Evolutionary conservation across 2,797 vertebrate species (phyloP).

Genomic region (Pterois miles): DNA sequence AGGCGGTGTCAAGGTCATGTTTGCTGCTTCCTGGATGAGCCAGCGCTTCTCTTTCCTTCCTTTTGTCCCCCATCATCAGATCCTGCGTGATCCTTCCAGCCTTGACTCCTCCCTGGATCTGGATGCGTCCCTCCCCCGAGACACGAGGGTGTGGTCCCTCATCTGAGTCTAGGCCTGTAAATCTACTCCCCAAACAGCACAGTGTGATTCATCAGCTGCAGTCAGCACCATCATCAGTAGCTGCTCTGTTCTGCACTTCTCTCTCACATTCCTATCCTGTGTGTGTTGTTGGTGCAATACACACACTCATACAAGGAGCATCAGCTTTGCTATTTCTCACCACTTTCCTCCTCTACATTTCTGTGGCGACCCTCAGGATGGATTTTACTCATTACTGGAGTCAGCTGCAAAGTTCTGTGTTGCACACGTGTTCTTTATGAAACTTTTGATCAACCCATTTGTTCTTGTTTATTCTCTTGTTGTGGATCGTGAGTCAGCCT

Average conservation of each 20-base stretch:
- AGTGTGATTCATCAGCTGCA: slow-evolving; percentile 55
- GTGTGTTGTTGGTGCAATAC: slow-evolving; percentile 27
- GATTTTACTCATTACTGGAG: background rate
- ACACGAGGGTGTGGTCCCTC: slow-evolving; percentile 33
- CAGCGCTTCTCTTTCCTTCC: slow-evolving; percentile 60
- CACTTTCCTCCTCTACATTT: background rate
- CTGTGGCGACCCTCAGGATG: slow-evolving; percentile 5
- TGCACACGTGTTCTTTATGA: background rate
- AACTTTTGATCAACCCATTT: background rate
- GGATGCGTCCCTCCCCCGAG: background rate
- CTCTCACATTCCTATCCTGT: slow-evolving; percentile 61
- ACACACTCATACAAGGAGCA: slow-evolving; percentile 32
- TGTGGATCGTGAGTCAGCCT: background rate
- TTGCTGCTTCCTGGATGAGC: slow-evolving; percentile 58
- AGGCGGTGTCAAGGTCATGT: slow-evolving; percentile 58
- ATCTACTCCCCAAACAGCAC: slow-evolving; percentile 31
- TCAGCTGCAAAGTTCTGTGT: background rate
- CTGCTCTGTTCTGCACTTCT: slow-evolving; percentile 54
- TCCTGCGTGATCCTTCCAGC: slow-evolving; percentile 28
- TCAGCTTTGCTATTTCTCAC: slow-evolving; percentile 16
- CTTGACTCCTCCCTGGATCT: slow-evolving; percentile 33
- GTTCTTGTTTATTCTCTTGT: background rate
- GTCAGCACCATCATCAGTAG: slow-evolving; percentile 48
- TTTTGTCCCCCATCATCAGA: slow-evolving; percentile 39
- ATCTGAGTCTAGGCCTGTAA: slow-evolving; percentile 13